Percentiles rank a stretch among this genome's conserved stretches.
Conservation (phyloP, 2,113 vertebrate species). For the Blennius ocellaris region DNA sequence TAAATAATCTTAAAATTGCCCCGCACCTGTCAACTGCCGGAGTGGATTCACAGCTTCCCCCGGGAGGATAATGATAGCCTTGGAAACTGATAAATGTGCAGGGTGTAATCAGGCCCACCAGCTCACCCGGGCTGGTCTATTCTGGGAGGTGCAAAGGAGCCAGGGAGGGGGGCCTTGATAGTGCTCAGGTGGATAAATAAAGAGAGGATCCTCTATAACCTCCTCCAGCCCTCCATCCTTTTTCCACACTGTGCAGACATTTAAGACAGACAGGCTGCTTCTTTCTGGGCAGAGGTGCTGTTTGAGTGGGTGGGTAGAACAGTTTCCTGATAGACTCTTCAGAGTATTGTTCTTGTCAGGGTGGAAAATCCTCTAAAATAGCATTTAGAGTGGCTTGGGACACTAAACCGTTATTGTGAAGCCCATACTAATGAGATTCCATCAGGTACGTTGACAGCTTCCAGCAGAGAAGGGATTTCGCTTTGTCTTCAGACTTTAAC, state of each 20-base stretch:
- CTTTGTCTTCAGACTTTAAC: background rate
- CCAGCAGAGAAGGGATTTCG: background rate
- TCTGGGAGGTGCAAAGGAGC: slow-evolving; percentile 67
- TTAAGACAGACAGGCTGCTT: slow-evolving; percentile 3
- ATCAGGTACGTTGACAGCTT: background rate
- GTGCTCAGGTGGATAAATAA: slow-evolving; percentile 64
- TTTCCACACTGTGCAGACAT: slow-evolving; percentile 17
- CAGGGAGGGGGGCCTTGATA: slow-evolving; percentile 37
- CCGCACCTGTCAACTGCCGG: slow-evolving; percentile 76
- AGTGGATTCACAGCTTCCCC: slow-evolving; percentile 68
- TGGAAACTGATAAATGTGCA: slow-evolving; percentile 80
- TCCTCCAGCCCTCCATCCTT: slow-evolving; percentile 24
- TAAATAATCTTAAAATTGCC: slow-evolving; percentile 81
- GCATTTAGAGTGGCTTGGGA: slow-evolving; percentile 1
- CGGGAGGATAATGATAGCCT: slow-evolving; percentile 77
- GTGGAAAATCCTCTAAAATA: slow-evolving; percentile 19
- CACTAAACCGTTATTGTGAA: background rate
- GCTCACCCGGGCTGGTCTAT: slow-evolving; percentile 63
- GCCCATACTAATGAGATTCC: slow-evolving; percentile 2
- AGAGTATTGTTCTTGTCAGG: slow-evolving; percentile 28
- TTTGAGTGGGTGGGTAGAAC: background rate
- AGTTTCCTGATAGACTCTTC: slow-evolving; percentile 7
- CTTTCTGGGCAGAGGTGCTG: slow-evolving; percentile 7
- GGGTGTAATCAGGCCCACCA: slow-evolving; percentile 69
- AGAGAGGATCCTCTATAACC: slow-evolving; percentile 40